phyloP scores from a whole-genome alignment of 2,888 invertebrate species.

The Rhorus exstirpatorius region DNA sequence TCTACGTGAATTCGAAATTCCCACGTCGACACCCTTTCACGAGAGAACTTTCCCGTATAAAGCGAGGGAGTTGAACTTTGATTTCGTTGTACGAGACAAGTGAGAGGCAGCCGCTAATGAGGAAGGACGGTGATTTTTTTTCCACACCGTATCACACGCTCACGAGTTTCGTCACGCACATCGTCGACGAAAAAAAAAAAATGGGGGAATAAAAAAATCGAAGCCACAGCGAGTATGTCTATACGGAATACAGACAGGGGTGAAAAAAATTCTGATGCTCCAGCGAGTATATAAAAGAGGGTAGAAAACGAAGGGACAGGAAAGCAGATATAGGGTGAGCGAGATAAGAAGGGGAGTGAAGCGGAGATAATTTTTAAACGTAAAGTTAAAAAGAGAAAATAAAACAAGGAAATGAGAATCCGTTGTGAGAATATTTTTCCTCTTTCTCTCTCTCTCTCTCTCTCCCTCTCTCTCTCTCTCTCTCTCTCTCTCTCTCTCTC shows the following conservation, averaged over 20 bases:
- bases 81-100: slow-evolving; percentile 49
- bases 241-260: background rate
- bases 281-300: background rate
- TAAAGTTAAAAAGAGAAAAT: slow-evolving; percentile 5
- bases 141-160: slow-evolving; percentile 37
- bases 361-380: slow-evolving; percentile 58
- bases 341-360: slow-evolving; percentile 46
- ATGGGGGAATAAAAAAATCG: background rate
- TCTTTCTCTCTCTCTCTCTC: slow-evolving; percentile 36
- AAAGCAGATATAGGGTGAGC: background rate
- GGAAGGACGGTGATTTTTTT: slow-evolving; percentile 50
- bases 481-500: slow-evolving; percentile 32
- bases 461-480: background rate
- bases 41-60: background rate
- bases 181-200: slow-evolving; percentile 15
- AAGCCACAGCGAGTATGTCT: background rate
- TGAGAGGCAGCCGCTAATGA: slow-evolving; percentile 60
- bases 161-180: slow-evolving; percentile 50
- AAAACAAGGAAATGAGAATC: slow-evolving; percentile 23
- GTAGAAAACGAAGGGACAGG: background rate
- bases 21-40: slow-evolving; percentile 31
- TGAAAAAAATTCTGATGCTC: background rate
- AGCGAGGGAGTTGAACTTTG: slow-evolving; percentile 27
- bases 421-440: slow-evolving; percentile 42
- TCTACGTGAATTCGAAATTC: slow-evolving; percentile 17